phyloP scores from a whole-genome alignment of 2,113 vertebrate species.

The Cacatua alba region DNA sequence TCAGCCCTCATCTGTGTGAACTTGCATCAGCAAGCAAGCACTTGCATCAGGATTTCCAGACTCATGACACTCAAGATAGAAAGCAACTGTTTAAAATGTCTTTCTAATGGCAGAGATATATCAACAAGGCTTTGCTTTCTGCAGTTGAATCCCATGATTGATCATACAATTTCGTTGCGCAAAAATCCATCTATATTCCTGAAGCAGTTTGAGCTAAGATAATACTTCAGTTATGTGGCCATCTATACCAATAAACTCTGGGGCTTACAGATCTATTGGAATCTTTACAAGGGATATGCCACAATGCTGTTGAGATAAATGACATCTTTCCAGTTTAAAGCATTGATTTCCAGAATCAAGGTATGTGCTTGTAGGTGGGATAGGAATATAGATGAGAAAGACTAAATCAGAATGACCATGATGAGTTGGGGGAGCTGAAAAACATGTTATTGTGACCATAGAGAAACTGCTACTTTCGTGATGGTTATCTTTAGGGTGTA shows the following conservation, averaged over 20 bases:
- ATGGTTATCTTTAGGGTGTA: not conserved
- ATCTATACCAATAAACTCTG: constrained; percentile 35
- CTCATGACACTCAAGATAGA: not conserved
- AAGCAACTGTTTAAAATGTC: not conserved
- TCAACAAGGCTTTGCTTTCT: not conserved
- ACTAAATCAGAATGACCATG: not conserved
- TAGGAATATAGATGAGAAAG: not conserved
- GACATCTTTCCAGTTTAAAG: not conserved
- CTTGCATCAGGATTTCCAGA: not conserved
- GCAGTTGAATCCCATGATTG: not conserved
- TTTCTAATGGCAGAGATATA: not conserved
- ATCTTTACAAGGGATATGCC: not conserved
- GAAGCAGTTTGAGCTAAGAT: constrained; percentile 30
- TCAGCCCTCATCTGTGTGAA: not conserved
- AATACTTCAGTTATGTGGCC: constrained; percentile 15
- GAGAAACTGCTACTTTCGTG: not conserved
- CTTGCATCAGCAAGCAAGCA: not conserved
- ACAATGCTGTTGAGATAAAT: not conserved
- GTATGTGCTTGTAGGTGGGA: not conserved
- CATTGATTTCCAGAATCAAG: not conserved
- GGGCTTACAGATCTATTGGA: not conserved
- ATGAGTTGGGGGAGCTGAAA: not conserved
- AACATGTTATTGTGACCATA: not conserved
- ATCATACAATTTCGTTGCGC: not conserved
- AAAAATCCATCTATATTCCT: constrained; percentile 19